Conservation (phyloP, 1,140 invertebrate genomes). For the Brachionus manjavacas region DNA sequence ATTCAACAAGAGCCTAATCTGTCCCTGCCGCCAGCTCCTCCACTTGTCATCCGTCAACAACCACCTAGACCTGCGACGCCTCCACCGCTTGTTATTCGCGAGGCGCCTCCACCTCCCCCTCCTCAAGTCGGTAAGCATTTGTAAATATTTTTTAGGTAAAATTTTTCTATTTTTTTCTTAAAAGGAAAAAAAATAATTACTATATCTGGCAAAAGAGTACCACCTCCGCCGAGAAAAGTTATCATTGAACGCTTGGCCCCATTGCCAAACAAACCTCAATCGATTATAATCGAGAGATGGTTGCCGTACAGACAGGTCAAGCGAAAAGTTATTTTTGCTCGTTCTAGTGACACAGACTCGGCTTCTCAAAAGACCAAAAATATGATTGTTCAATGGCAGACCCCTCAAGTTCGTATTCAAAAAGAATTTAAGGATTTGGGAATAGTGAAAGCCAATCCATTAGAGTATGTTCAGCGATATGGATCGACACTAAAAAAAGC, state of each 20-base stretch:
- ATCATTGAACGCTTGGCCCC: constrained; percentile 38
- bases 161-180: background rate
- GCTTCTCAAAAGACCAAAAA: background rate
- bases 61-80: constrained; percentile 15
- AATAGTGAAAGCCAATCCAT: constrained; percentile 33
- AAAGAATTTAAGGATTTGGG: constrained; percentile 42
- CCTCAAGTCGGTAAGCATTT: background rate
- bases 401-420: constrained; percentile 3
- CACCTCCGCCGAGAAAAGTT: constrained; percentile 40
- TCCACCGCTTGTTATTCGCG: constrained; percentile 39
- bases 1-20: constrained; percentile 10
- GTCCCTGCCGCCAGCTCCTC: background rate
- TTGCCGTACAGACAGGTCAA: constrained; percentile 38
- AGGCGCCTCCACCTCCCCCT: constrained; percentile 35
- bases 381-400: constrained; percentile 43
- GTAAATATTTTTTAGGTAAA: background rate
- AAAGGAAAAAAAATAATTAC: constrained; percentile 27
- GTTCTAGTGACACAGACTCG: background rate
- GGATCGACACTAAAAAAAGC: background rate
- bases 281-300: constrained; percentile 42
- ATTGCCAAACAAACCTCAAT: constrained; percentile 38
- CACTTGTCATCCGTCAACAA: constrained; percentile 34
- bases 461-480: constrained; percentile 39
- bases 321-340: constrained; percentile 33
- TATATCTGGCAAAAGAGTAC: constrained; percentile 19